Evolutionary conservation across 2,113 vertebrate genomes (phyloP), one percentile per base, ranked within the genome.

Genomic region (Colinus virginianus): DNA sequence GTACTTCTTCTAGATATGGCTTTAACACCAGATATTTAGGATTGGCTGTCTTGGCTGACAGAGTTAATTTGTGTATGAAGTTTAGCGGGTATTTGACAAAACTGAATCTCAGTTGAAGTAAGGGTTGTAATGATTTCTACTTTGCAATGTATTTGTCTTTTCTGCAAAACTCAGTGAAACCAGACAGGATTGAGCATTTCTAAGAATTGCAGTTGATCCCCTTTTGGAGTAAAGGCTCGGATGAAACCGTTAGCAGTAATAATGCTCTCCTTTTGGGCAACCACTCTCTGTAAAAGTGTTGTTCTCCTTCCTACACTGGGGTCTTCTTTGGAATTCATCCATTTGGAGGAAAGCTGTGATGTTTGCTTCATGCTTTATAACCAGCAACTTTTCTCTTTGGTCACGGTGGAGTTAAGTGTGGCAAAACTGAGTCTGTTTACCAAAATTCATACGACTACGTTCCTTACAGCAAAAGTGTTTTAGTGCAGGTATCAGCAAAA

Each of bases 341-440:
- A 14, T 66, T 67, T 85, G 28, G 55, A 85, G 89, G 38, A 74
- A 92, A 79, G 55, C 15, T 7, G 23, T 43, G 1, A 15, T 67
- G 19, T 83, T 93, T 92, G 55, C 76, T 14, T 80, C 78, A n/a
- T 89, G 26, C 75, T 92, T 83, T 85, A 7, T 95, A 91, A 90
- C 64, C 69, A 53, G n/a, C 62, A 68, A 87, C 42, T 84, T 75
- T 92, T 87, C 55, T 79, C 34, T 77, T 84, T 83, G 78, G 67
- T 63, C 19, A 26, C 46, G 59, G 53, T 77, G 75, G 69, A 82
- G 62, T 82, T 17, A 72, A 77, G 46, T 74, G 61, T 74, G 63
- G 32, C 49, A 82, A 87, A 85, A 55, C 2, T 59, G 18, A 85
- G 49, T 26, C 46, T 84, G 9, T 78, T 66, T 94, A 43, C 28